Percentiles rank a stretch among this genome's conserved stretches.
Evolutionary conservation across 2,797 vertebrate genomes (phyloP).

Genomic region (Phyllotis vaccarum): DNA sequence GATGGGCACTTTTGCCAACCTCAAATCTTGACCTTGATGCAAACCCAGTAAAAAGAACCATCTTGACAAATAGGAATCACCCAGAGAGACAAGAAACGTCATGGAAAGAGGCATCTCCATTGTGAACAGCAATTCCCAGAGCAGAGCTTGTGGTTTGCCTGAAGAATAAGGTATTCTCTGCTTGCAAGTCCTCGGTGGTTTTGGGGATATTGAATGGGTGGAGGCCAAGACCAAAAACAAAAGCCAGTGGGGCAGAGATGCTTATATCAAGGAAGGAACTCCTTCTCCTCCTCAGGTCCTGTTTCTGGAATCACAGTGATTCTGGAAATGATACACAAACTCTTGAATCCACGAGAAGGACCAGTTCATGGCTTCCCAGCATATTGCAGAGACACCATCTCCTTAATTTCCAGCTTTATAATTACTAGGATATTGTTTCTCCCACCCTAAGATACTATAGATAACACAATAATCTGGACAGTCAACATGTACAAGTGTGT

Average conservation of each 20-base stretch:
- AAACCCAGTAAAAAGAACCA: background rate
- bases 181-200: background rate
- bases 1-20: background rate
- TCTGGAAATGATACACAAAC: background rate
- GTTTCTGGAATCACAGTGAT: background rate
- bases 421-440: background rate
- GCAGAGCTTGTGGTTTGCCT: background rate
- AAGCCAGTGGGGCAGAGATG: conserved; percentile 65
- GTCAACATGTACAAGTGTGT: background rate
- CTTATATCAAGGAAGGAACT: background rate
- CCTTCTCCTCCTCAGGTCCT: background rate
- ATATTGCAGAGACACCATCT: background rate
- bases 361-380: background rate
- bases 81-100: background rate
- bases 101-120: conserved; percentile 21
- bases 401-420: background rate
- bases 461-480: background rate
- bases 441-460: background rate
- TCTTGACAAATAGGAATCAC: background rate
- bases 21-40: background rate
- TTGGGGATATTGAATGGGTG: conserved; percentile 23
- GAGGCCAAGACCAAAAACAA: conserved; percentile 40
- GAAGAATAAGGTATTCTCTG: background rate
- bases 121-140: conserved; percentile 28
- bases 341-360: background rate